phyloP scores from a whole-genome alignment of 2,888 invertebrate genomes.

The Papilio demoleus region DNA sequence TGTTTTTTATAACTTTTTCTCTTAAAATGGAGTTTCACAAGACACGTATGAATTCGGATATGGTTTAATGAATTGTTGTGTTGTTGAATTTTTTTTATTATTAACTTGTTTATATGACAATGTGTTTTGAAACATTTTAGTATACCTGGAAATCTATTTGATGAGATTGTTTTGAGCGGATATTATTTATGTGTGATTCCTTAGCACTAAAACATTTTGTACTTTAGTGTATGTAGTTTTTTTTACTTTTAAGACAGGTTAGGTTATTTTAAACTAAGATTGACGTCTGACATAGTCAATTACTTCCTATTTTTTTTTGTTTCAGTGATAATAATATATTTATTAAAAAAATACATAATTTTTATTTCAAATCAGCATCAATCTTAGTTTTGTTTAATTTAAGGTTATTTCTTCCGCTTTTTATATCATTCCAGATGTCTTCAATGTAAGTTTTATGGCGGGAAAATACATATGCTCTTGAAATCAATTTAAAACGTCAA shows the following conservation, averaged over 20 bases:
- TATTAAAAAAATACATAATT: constrained; percentile 46
- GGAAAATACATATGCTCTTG: constrained; percentile 27
- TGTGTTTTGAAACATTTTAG: constrained; percentile 66
- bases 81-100: constrained; percentile 74
- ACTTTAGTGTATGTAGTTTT: constrained; percentile 71
- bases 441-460: constrained; percentile 56
- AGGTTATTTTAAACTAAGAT: constrained; percentile 53
- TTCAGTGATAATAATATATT: constrained; percentile 47
- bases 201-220: constrained; percentile 65
- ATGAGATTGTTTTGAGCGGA: constrained; percentile 78
- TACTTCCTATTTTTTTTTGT: constrained; percentile 44
- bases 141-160: constrained; percentile 59
- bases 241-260: constrained; percentile 47
- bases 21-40: background rate
- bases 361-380: constrained; percentile 56
- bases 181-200: constrained; percentile 82
- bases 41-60: constrained; percentile 23
- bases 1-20: background rate
- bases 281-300: constrained; percentile 49
- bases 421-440: constrained; percentile 75
- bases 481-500: constrained; percentile 21
- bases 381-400: constrained; percentile 55
- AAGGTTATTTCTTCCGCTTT: constrained; percentile 58
- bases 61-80: constrained; percentile 64
- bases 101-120: constrained; percentile 72